Conservation (phyloP, 2,888 invertebrate species). For the Vandiemenella viatica region DNA sequence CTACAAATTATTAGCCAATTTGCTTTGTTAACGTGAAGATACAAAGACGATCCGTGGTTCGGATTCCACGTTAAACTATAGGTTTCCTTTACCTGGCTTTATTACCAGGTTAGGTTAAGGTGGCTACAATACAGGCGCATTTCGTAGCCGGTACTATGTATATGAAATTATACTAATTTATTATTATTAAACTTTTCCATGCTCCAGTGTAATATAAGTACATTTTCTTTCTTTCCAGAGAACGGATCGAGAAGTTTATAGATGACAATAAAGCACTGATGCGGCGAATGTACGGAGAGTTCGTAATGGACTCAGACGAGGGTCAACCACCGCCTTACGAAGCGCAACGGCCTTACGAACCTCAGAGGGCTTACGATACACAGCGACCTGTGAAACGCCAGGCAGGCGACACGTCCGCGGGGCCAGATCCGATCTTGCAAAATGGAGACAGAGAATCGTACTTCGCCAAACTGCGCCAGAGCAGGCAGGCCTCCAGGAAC, state of each 20-base stretch:
- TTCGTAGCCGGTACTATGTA: too few species aligned
- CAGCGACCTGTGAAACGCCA: constrained; percentile 11
- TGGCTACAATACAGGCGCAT: too few species aligned
- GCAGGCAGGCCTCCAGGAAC: constrained; percentile 33
- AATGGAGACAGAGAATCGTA: constrained; percentile 30
- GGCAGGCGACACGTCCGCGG: constrained; percentile 4
- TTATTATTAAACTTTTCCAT: too few species aligned
- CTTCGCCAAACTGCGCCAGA: constrained; percentile 37
- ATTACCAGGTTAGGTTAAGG: too few species aligned
- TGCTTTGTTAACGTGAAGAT: too few species aligned
- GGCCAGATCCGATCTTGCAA: constrained; percentile 21
- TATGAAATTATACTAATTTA: too few species aligned
- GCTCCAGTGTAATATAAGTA: too few species aligned
- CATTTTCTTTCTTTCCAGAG: constrained; percentile 42
- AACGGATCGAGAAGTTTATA: constrained; percentile 79
- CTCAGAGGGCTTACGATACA: background rate
- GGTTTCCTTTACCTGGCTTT: too few species aligned
- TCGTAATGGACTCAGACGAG: constrained; percentile 45
- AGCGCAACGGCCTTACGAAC: background rate
- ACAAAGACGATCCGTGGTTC: too few species aligned
- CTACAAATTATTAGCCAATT: too few species aligned
- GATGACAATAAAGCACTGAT: constrained; percentile 89
- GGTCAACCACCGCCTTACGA: constrained; percentile 36
- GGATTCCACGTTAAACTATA: too few species aligned
- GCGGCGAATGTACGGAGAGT: constrained; percentile 87